These are phyloP conservation scores for Electrona antarctica DNA, from an alignment of 2,113 vertebrate genomes.

Conservation along the genomic window DNA sequence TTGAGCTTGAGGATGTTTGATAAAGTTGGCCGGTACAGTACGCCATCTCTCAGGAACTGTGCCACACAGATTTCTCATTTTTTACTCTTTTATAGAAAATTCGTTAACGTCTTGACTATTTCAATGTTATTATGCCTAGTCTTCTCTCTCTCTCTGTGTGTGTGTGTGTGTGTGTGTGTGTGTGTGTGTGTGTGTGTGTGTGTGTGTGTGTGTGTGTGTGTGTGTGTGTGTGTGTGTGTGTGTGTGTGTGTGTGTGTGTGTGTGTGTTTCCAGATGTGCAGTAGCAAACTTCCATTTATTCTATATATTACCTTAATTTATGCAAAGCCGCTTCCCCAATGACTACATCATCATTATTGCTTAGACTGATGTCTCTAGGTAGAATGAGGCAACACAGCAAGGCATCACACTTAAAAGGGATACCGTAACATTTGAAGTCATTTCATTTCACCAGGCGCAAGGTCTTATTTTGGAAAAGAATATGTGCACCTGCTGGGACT, in stretches of 20 bases:
- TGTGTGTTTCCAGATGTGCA: not conserved
- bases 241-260: not conserved
- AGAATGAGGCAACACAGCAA: conserved; percentile 34
- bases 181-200: not conserved
- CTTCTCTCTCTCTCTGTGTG: not conserved
- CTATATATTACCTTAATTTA: conserved; percentile 33
- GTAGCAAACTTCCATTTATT: conserved; percentile 10
- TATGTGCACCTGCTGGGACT: no score
- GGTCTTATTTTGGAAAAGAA: no score
- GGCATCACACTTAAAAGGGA: conserved; percentile 21
- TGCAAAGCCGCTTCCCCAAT: conserved; percentile 33
- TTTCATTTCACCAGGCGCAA: conserved; percentile 18
- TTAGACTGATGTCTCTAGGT: conserved; percentile 26
- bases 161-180: not conserved
- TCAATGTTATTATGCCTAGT: not conserved
- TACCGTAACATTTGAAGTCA: conserved; percentile 32
- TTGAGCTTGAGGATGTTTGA: no score
- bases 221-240: not conserved
- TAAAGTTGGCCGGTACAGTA: no score
- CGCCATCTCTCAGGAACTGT: not conserved
- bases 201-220: not conserved
- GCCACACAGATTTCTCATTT: not conserved
- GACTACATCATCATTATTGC: conserved; percentile 5
- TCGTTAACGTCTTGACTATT: not conserved
- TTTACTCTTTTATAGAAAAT: no score